These are phyloP conservation scores for Poecilia gillii DNA, from an alignment of 2,797 vertebrate genomes.

Conservation along the genomic window DNA sequence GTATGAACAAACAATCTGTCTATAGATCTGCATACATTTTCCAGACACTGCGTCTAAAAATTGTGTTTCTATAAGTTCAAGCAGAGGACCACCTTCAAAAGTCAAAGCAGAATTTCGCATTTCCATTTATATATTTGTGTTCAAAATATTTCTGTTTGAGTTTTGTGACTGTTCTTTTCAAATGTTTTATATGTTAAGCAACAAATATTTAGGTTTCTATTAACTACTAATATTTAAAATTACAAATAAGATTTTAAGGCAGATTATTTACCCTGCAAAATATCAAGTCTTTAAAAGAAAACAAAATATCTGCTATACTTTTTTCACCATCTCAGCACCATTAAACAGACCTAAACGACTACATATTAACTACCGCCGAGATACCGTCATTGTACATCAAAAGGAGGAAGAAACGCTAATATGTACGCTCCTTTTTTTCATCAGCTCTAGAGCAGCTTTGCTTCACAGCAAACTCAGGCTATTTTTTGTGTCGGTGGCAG, in stretches of 20 bases:
- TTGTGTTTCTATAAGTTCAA: neutral
- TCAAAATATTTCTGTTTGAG: constrained; percentile 15
- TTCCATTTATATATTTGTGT: constrained; percentile 40
- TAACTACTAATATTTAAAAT: neutral
- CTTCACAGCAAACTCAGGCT: neutral
- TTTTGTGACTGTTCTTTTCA: constrained; percentile 22
- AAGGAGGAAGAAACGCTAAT: neutral
- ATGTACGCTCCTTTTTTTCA: neutral
- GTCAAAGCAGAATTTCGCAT: constrained; percentile 24
- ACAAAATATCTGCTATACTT: constrained; percentile 27
- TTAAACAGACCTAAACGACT: constrained; percentile 22
- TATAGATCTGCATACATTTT: constrained; percentile 24
- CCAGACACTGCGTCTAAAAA: neutral
- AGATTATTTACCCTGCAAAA: constrained; percentile 5
- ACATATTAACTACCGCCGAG: neutral
- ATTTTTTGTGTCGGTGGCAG: neutral
- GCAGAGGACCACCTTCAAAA: constrained; percentile 1
- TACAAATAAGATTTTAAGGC: neutral
- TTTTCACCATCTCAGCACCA: neutral
- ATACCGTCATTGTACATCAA: neutral
- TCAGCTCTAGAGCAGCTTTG: neutral
- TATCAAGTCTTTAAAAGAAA: constrained; percentile 15
- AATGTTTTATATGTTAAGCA: constrained; percentile 1
- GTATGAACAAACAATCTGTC: constrained; percentile 27
- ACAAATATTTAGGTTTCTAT: neutral